Conservation (phyloP, 1,140 invertebrate species). For the Bombus impatiens region DNA sequence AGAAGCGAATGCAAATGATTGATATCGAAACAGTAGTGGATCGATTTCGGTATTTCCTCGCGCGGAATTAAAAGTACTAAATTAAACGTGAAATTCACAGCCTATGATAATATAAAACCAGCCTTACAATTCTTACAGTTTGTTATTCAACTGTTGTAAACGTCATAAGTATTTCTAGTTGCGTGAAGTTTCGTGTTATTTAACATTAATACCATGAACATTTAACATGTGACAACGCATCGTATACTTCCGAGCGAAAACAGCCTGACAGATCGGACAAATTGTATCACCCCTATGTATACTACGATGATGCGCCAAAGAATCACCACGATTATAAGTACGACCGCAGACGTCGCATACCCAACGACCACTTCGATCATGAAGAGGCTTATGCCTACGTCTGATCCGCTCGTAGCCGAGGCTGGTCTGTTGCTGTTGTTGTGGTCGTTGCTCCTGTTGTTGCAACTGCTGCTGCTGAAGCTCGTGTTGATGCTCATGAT, state of each 20-base stretch:
- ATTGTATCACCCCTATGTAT: conserved; percentile 83
- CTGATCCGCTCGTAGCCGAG: conserved; percentile 57
- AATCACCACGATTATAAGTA: conserved; percentile 80
- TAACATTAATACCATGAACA: conserved; percentile 79
- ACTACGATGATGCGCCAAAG: conserved; percentile 82
- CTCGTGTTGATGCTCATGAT: conserved; percentile 36
- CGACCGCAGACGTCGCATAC: conserved; percentile 82
- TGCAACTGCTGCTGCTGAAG: conserved; percentile 31
- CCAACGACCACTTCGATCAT: conserved; percentile 79
- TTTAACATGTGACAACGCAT: conserved; percentile 82
- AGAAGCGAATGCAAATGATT: background rate
- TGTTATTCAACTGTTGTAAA: too few relatives aligned
- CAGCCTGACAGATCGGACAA: conserved; percentile 81
- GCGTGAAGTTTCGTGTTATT: conserved; percentile 55
- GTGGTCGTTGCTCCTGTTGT: conserved; percentile 24
- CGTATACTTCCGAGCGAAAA: conserved; percentile 82
- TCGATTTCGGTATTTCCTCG: background rate
- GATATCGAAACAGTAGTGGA: background rate
- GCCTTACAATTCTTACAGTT: background rate
- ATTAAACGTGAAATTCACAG: background rate
- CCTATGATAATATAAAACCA: background rate
- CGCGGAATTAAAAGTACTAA: background rate
- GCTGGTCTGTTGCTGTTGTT: conserved; percentile 36
- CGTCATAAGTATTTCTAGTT: background rate
- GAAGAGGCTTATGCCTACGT: conserved; percentile 76